These are phyloP conservation scores for Phacellophora camtschatica DNA, from an alignment of 30 jellyfish, hydroid and myxozoan genomes.

Conservation along the genomic window DNA sequence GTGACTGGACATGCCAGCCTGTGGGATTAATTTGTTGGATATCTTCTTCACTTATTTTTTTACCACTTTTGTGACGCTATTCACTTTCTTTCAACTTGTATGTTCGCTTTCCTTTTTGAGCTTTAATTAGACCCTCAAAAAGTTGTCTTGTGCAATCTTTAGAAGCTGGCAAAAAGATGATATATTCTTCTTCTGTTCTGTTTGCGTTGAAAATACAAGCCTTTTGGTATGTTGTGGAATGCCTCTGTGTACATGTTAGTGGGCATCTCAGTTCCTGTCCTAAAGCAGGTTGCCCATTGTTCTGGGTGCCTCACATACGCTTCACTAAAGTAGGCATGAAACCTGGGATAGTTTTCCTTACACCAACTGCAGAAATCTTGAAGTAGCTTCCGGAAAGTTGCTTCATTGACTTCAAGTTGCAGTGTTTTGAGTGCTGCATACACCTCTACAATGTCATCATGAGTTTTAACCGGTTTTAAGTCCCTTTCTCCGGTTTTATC, in stretches of 20 bases:
- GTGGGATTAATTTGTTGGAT: background rate
- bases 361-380: constrained; percentile 16
- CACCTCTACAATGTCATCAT: background rate
- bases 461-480: background rate
- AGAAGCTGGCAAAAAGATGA: constrained; percentile 12
- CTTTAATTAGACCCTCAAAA: constrained; percentile 15
- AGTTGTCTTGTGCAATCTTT: constrained; percentile 13
- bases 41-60: background rate
- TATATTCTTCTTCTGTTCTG: constrained; percentile 18
- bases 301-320: background rate
- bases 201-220: constrained; percentile 2
- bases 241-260: constrained; percentile 24
- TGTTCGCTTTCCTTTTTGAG: constrained; percentile 11
- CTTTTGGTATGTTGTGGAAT: background rate
- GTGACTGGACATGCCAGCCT: background rate
- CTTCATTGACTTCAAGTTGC: background rate
- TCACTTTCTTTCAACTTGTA: background rate
- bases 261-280: background rate
- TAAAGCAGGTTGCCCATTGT: constrained; percentile 22
- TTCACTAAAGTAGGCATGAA: background rate
- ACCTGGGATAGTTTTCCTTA: background rate
- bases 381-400: background rate
- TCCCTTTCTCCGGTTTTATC: background rate
- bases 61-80: background rate
- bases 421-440: background rate